These are phyloP conservation scores for Cheumatopsyche charites DNA, from an alignment of 1,140 invertebrate species.

Conservation along the genomic window DNA sequence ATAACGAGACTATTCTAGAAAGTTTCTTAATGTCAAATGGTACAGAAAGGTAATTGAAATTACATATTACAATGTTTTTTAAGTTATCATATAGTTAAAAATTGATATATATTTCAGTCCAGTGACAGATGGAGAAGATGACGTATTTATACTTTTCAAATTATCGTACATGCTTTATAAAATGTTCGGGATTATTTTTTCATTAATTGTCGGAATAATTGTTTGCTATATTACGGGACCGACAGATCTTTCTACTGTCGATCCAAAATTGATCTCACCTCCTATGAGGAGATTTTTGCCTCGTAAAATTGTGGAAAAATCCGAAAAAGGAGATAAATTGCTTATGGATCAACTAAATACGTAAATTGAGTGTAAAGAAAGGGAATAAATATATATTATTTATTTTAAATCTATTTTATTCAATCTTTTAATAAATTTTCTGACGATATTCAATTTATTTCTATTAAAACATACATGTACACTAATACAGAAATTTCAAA, in stretches of 20 bases:
- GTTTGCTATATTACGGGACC: conserved; percentile 71
- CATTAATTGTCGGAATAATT: conserved; percentile 69
- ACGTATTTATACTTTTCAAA: conserved; percentile 34
- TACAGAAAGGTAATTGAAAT: background rate
- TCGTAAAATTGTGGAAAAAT: conserved; percentile 11
- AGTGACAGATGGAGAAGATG: conserved; percentile 7
- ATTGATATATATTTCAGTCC: background rate
- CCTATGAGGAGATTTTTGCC: conserved; percentile 41
- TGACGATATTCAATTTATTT: too few species aligned
- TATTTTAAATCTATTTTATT: too few species aligned
- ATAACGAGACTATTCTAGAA: background rate
- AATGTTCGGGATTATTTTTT: conserved; percentile 63
- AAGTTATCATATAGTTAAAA: too few species aligned
- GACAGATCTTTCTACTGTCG: conserved; percentile 61
- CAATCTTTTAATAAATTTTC: too few species aligned
- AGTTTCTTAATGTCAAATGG: background rate
- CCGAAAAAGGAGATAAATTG: too few species aligned
- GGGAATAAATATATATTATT: too few species aligned
- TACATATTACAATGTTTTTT: too few species aligned
- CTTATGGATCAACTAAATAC: too few species aligned
- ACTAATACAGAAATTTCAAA: too few species aligned
- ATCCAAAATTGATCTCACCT: conserved; percentile 68
- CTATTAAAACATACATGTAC: too few species aligned
- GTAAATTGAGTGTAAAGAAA: too few species aligned
- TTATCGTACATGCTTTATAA: conserved; percentile 36